These are phyloP conservation scores for Rhagium mordax DNA, from an alignment of 2,888 invertebrate genomes.

Conservation along the genomic window DNA sequence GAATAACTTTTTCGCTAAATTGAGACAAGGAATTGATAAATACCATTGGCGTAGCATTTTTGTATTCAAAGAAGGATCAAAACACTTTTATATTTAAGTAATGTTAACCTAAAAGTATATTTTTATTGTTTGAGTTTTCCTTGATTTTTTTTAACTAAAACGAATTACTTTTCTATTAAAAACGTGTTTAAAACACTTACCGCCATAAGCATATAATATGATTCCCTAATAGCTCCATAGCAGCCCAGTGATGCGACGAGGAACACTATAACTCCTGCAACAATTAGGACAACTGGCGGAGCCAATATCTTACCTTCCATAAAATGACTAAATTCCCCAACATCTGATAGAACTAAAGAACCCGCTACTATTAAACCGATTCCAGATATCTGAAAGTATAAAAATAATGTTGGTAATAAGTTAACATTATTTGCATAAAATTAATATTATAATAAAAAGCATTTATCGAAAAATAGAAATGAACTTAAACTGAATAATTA, in stretches of 20 bases:
- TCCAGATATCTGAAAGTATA: constrained; percentile 70
- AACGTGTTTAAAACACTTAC: constrained; percentile 73
- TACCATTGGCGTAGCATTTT: too few relatives aligned
- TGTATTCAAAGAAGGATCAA: too few relatives aligned
- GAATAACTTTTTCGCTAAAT: too few relatives aligned
- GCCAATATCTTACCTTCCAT: constrained; percentile 85
- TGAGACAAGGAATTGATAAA: too few relatives aligned
- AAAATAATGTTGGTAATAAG: not conserved
- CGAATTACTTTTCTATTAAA: not conserved
- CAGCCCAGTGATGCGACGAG: constrained; percentile 93
- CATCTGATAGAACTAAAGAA: constrained; percentile 80
- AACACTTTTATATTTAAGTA: too few relatives aligned
- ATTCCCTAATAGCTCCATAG: constrained; percentile 92
- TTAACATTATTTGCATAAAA: too few relatives aligned
- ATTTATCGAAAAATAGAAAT: too few relatives aligned
- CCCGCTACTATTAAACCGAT: constrained; percentile 83
- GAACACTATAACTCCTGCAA: constrained; percentile 88
- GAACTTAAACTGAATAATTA: not conserved
- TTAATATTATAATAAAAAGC: too few relatives aligned
- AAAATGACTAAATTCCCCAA: constrained; percentile 84
- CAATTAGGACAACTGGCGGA: constrained; percentile 88
- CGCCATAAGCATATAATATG: constrained; percentile 88
- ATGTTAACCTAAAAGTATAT: too few relatives aligned
- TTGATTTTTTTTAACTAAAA: too few relatives aligned
- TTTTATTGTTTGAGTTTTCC: too few relatives aligned